These are phyloP conservation scores for Tragelaphus scriptus DNA, from an alignment of 2,113 vertebrate genomes.

Conservation along the genomic window DNA sequence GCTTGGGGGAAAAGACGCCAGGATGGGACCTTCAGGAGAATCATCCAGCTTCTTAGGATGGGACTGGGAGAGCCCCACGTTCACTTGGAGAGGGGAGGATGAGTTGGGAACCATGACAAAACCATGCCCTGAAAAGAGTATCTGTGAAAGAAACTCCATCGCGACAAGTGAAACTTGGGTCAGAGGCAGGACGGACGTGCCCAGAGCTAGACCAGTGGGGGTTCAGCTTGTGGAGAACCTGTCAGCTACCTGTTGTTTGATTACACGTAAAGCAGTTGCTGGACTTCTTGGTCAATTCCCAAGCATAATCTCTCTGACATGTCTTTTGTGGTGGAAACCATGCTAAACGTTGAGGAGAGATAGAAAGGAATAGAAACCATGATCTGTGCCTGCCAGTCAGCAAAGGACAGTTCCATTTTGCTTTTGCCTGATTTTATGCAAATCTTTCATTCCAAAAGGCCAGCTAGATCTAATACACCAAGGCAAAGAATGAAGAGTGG, in stretches of 20 bases:
- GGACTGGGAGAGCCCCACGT: neutral
- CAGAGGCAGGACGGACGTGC: neutral
- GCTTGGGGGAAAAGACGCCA: neutral
- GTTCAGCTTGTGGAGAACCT: neutral
- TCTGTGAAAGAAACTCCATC: neutral
- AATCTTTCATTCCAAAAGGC: neutral
- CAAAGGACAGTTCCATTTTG: neutral
- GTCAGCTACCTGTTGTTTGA: neutral
- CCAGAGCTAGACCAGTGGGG: neutral
- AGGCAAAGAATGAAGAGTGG: neutral
- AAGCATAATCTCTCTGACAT: neutral
- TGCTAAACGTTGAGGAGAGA: neutral
- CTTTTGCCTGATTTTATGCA: neutral
- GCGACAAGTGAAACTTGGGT: neutral
- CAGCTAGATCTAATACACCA: neutral
- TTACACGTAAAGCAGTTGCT: neutral
- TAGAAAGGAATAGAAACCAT: neutral
- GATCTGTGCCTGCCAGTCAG: no score
- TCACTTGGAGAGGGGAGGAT: neutral
- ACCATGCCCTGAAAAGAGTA: neutral
- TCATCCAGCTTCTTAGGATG: neutral
- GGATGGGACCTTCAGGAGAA: neutral
- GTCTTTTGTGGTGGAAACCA: neutral
- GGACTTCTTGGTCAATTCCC: neutral
- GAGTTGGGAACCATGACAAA: neutral